Percentiles rank a stretch among this genome's conserved stretches.
phyloP scores from a whole-genome alignment of 2,113 vertebrate species.

The Tautogolabrus adspersus region DNA sequence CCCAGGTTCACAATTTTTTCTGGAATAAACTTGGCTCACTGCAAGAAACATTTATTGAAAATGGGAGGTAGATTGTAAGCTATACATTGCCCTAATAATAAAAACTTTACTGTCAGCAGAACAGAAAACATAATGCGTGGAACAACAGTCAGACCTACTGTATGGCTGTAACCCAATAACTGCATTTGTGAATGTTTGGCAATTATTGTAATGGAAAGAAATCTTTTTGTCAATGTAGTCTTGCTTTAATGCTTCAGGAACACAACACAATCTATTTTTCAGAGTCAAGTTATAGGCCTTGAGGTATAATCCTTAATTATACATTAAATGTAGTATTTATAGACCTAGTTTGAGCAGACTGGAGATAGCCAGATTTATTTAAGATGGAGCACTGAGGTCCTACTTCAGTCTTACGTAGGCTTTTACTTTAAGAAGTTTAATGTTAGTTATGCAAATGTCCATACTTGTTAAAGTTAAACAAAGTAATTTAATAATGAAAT shows the following conservation, averaged over 20 bases:
- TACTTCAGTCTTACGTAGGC: not conserved
- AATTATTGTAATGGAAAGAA: slow-evolving; percentile 33
- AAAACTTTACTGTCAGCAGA: slow-evolving; percentile 28
- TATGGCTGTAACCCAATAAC: slow-evolving; percentile 20
- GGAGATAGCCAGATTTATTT: not conserved
- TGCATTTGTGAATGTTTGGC: slow-evolving; percentile 35
- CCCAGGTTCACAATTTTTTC: slow-evolving; percentile 23
- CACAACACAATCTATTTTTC: slow-evolving; percentile 12
- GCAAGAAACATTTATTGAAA: slow-evolving; percentile 21
- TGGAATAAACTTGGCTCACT: slow-evolving; percentile 12
- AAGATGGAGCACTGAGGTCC: not conserved
- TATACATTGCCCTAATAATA: slow-evolving; percentile 7
- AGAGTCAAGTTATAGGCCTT: not conserved
- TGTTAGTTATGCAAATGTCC: too few relatives aligned
- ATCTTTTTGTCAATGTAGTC: slow-evolving; percentile 27
- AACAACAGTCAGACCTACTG: slow-evolving; percentile 9
- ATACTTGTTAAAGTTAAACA: too few relatives aligned
- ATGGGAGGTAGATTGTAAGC: slow-evolving; percentile 3
- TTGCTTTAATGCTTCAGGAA: slow-evolving; percentile 8
- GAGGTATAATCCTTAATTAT: not conserved
- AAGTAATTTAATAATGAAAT: too few relatives aligned
- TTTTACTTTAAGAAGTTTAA: too few relatives aligned
- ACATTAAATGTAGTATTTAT: slow-evolving; percentile 1
- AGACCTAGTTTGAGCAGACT: not conserved
- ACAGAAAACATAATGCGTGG: slow-evolving; percentile 8